A percentile compares a stretch with the other conserved stretches of the same genome.
Conservation (phyloP, 1,140 invertebrate genomes). For the Apolygus lucorum region DNA sequence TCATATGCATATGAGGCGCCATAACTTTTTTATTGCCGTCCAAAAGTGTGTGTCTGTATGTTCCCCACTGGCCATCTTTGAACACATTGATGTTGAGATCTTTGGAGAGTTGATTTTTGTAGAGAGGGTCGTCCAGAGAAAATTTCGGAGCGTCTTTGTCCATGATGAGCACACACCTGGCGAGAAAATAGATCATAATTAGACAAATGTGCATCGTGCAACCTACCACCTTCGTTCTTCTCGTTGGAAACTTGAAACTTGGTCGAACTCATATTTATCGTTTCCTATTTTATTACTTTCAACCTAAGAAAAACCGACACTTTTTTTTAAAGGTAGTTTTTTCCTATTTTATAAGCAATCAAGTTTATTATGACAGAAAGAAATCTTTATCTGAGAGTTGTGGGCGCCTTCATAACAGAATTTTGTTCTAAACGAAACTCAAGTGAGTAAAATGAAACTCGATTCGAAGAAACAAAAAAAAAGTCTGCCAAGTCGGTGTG, state of each 20-base stretch:
- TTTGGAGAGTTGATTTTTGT: constrained; percentile 53
- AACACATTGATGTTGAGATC: constrained; percentile 78
- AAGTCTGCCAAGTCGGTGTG: too few species aligned
- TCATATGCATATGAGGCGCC: constrained; percentile 62
- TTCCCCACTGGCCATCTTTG: constrained; percentile 66
- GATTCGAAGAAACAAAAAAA: too few species aligned
- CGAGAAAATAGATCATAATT: constrained; percentile 19
- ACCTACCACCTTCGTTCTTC: too few species aligned
- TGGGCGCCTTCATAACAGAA: too few species aligned
- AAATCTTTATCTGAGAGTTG: too few species aligned
- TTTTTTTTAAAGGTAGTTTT: too few species aligned
- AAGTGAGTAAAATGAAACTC: too few species aligned
- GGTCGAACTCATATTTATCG: not conserved
- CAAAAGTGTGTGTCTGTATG: constrained; percentile 59
- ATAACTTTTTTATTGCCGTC: constrained; percentile 40
- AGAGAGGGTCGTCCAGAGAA: constrained; percentile 51
- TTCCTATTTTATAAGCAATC: too few species aligned
- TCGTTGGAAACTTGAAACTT: too few species aligned
- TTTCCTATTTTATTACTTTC: not conserved
- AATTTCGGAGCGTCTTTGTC: constrained; percentile 57
- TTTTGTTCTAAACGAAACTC: too few species aligned
- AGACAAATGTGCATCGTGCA: too few species aligned
- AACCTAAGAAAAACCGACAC: not conserved
- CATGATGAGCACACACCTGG: constrained; percentile 53
- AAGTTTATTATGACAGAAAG: too few species aligned